Evolutionary conservation across 2,888 invertebrate genomes (phyloP).

Genomic region (Nymphalis c-album): DNA sequence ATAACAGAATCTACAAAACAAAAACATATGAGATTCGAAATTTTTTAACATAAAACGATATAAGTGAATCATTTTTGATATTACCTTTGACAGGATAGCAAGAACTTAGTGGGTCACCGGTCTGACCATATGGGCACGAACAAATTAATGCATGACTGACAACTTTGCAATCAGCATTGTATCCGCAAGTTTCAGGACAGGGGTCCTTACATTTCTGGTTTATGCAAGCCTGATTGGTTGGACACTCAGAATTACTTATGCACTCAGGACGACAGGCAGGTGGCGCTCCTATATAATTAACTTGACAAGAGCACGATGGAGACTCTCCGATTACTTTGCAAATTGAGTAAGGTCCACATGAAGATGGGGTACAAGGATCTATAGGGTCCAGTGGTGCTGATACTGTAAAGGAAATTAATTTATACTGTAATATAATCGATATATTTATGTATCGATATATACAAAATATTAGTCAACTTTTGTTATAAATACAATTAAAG

Average conservation of each 20-base stretch:
- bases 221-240: constrained; percentile 83
- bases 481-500: constrained; percentile 8
- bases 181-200: constrained; percentile 85
- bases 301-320: constrained; percentile 85
- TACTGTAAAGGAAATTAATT: constrained; percentile 51
- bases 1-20: constrained; percentile 60
- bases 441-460: background rate
- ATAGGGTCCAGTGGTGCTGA: constrained; percentile 64
- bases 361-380: constrained; percentile 85
- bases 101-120: constrained; percentile 84
- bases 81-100: constrained; percentile 70
- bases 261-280: constrained; percentile 86
- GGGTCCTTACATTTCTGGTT: constrained; percentile 87
- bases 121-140: constrained; percentile 82
- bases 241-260: constrained; percentile 85
- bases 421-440: constrained; percentile 11
- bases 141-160: constrained; percentile 87
- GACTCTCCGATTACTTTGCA: constrained; percentile 84
- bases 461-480: background rate
- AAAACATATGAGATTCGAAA: background rate
- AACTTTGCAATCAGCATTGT: constrained; percentile 87
- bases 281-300: constrained; percentile 82
- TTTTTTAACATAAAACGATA: background rate
- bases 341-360: constrained; percentile 85
- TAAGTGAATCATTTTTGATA: constrained; percentile 6